Evolutionary conservation across 2,797 vertebrate species (phyloP).

Genomic region (Glyptemys insculpta): DNA sequence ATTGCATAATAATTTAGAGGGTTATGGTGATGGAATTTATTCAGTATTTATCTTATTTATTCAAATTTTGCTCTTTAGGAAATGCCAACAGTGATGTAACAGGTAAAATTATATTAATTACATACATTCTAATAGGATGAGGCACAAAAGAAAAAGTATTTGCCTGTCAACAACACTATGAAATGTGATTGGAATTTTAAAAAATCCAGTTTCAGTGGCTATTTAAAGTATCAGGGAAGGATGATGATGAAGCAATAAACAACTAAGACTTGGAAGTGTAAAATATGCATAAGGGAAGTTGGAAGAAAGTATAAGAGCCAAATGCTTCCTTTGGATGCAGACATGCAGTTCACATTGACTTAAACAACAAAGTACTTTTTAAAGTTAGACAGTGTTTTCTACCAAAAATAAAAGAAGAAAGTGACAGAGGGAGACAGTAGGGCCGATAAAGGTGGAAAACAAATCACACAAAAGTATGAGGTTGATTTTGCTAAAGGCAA

Average conservation of each 20-base stretch:
- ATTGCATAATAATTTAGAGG: constrained; percentile 26
- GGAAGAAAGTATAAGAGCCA: background rate
- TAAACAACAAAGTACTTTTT: constrained; percentile 31
- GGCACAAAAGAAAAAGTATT: constrained; percentile 10
- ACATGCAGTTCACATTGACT: constrained; percentile 40
- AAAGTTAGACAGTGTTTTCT: constrained; percentile 46
- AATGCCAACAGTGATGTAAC: constrained; percentile 62
- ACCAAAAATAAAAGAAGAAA: constrained; percentile 5
- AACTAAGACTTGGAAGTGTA: constrained; percentile 25
- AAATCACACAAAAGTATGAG: background rate
- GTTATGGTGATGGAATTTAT: constrained; percentile 54
- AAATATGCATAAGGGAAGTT: constrained; percentile 1
- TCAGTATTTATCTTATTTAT: constrained; percentile 70
- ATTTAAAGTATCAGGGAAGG: background rate
- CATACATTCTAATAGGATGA: constrained; percentile 61
- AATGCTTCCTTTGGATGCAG: constrained; percentile 41
- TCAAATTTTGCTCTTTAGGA: constrained; percentile 71
- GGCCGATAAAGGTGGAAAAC: background rate
- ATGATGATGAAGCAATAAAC: background rate
- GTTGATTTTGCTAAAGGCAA: background rate
- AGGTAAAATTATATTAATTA: constrained; percentile 54
- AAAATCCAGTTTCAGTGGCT: constrained; percentile 16
- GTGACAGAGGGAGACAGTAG: background rate
- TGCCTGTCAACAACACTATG: constrained; percentile 4
- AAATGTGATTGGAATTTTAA: constrained; percentile 10